Percentiles rank a stretch among this genome's conserved stretches.
Conservation (phyloP, 2,888 invertebrate genomes). For the Tinea semifulvella region DNA sequence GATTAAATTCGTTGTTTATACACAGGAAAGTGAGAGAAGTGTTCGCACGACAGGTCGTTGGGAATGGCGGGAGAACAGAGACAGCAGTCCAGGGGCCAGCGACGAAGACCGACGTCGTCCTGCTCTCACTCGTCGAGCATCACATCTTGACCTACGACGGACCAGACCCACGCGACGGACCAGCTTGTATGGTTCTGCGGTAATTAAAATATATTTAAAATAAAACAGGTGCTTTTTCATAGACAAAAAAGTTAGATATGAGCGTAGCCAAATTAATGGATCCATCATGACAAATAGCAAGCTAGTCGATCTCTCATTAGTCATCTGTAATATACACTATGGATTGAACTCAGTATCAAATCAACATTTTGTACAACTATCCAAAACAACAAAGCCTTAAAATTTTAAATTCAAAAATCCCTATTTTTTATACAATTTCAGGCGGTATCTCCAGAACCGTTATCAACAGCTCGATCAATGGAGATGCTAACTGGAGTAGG, state of each 20-base stretch:
- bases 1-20: not conserved
- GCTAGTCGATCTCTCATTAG: too few relatives aligned
- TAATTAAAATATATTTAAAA: too few relatives aligned
- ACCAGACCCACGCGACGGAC: conserved; percentile 33
- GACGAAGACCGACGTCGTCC: conserved; percentile 28
- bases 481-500: conserved; percentile 42
- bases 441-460: conserved; percentile 53
- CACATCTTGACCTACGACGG: conserved; percentile 49
- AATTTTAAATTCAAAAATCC: too few relatives aligned
- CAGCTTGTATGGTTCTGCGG: conserved; percentile 50
- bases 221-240: too few relatives aligned
- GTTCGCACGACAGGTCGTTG: conserved; percentile 38
- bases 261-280: too few relatives aligned
- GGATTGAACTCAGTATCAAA: too few relatives aligned
- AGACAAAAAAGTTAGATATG: too few relatives aligned
- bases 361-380: too few relatives aligned
- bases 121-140: conserved; percentile 46
- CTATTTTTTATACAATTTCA: conserved; percentile 22
- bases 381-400: too few relatives aligned
- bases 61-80: conserved; percentile 50
- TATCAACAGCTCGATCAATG: conserved; percentile 38
- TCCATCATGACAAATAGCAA: too few relatives aligned
- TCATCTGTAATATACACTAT: too few relatives aligned
- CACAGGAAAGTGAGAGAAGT: conserved; percentile 53
- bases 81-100: conserved; percentile 39